Percentiles rank a stretch among this genome's conserved stretches.
These are phyloP conservation scores for Toxotes chatareus DNA, from an alignment of 2,113 vertebrate species.

Conservation along the genomic window DNA sequence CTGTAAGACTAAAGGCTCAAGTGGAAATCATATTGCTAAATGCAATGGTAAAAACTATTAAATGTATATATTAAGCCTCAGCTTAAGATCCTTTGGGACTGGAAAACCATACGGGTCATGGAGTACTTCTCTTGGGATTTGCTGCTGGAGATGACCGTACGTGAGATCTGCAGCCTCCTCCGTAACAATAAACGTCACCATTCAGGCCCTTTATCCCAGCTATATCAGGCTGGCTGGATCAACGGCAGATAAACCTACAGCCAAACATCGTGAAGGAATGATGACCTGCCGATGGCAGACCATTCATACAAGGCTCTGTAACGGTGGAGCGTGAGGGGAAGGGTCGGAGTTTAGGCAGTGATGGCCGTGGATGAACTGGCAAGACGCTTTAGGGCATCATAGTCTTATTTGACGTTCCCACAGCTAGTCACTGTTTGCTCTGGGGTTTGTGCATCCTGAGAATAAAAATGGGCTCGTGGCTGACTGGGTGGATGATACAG, in stretches of 20 bases:
- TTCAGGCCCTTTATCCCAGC: slow-evolving; percentile 25
- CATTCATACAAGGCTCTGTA: not conserved
- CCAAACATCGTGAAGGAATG: not conserved
- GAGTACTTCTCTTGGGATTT: slow-evolving; percentile 22
- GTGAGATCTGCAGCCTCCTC: not conserved
- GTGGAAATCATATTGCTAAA: not conserved
- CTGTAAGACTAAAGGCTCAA: slow-evolving; percentile 1
- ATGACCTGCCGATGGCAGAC: not conserved
- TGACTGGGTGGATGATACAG: not conserved
- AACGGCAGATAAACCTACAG: slow-evolving; percentile 24
- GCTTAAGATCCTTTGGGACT: not conserved
- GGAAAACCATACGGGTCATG: not conserved
- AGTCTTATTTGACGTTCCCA: slow-evolving; percentile 2
- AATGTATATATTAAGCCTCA: not conserved
- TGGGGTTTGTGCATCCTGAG: too few species aligned
- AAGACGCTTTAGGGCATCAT: not conserved
- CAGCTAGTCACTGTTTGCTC: too few species aligned
- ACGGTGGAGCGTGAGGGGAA: not conserved
- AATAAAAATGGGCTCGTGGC: not conserved
- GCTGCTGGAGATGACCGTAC: slow-evolving; percentile 12
- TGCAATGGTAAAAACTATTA: not conserved
- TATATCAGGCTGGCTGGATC: slow-evolving; percentile 26
- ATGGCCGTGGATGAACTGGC: not conserved
- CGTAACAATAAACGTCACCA: not conserved
- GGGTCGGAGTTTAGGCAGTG: not conserved